Evolutionary conservation across 2,888 invertebrate genomes (phyloP), one percentile per base, ranked within the genome.

Genomic region (Vanessa cardui): DNA sequence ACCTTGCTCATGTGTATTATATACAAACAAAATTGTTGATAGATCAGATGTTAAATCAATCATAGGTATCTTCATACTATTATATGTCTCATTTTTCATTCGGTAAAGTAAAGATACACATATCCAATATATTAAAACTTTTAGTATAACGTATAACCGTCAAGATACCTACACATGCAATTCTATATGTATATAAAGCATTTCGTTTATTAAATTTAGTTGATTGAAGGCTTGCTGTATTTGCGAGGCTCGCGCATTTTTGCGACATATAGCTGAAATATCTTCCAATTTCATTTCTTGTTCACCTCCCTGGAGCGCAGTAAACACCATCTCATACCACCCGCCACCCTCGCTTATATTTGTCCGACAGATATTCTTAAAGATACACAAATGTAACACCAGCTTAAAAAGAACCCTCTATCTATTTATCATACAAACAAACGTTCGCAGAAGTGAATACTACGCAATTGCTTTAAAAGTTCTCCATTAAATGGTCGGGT

Each of bases 281-380:
- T 91, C 88, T 86, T 83, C 87, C 90, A 90, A 90, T 91, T 90
- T 92, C 90, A 90, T 92, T 89, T 88, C 89, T 88, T 82, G 80
- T 83, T 83, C 80, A 78, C 84, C 89, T 92, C 92, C 90, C 91
- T 79, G 72, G 92, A 89, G 90, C 85, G 85, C 84, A 85, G 89
- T 90, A 90, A 91, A 90, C 87, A 89, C 87, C 85, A 81, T 82
- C 85, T 78, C 80, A 77, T 73, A 74, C 79, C 82, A 79, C 79
- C 80, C 74, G 74, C 73, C 79, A 78, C 78, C 76, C 77, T 76
- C 78, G 80, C 79, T 79, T 86, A 84, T 64, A 66, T 87, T 88
- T 86, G 89, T 87, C 86, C 87, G 84, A 89, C 87, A 85, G 84
- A 88, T 88, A 88, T 87, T 89, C 86, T 84, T 86, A 76, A 82